phyloP scores from a whole-genome alignment of 2,888 invertebrate species.

The Eristalis pertinax region DNA sequence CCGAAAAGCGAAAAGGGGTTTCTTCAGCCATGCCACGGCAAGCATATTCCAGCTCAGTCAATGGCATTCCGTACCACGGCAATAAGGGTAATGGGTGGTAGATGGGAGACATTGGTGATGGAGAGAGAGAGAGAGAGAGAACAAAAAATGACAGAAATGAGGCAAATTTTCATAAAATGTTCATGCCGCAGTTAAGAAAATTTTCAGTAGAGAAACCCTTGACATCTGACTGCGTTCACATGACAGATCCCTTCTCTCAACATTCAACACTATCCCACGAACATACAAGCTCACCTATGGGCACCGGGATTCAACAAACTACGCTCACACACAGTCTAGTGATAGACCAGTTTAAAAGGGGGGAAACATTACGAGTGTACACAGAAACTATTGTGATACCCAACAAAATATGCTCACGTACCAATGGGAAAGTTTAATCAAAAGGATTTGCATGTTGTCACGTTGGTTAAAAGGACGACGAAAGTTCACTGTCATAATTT shows the following conservation, averaged over 20 bases:
- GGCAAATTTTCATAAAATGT: conserved; percentile 70
- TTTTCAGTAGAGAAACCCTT: conserved; percentile 59
- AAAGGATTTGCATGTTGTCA: conserved; percentile 72
- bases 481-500: conserved; percentile 41
- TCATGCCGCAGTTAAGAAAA: conserved; percentile 68
- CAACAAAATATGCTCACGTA: conserved; percentile 69
- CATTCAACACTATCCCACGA: not conserved
- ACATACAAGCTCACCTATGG: not conserved
- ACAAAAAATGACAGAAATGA: conserved; percentile 47
- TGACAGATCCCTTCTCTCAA: conserved; percentile 59
- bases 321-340: not conserved
- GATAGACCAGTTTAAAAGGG: not conserved
- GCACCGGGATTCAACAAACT: conserved; percentile 1
- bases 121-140: not conserved
- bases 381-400: conserved; percentile 68
- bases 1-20: conserved; percentile 21
- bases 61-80: not conserved
- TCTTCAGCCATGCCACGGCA: conserved; percentile 8
- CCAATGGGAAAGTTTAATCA: conserved; percentile 69
- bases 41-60: conserved; percentile 25
- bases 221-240: conserved; percentile 71
- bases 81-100: conserved; percentile 22
- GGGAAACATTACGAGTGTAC: conserved; percentile 38
- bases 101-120: not conserved
- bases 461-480: conserved; percentile 63